phyloP scores from a whole-genome alignment of 1,140 invertebrate species.

The Drosophila serrata region DNA sequence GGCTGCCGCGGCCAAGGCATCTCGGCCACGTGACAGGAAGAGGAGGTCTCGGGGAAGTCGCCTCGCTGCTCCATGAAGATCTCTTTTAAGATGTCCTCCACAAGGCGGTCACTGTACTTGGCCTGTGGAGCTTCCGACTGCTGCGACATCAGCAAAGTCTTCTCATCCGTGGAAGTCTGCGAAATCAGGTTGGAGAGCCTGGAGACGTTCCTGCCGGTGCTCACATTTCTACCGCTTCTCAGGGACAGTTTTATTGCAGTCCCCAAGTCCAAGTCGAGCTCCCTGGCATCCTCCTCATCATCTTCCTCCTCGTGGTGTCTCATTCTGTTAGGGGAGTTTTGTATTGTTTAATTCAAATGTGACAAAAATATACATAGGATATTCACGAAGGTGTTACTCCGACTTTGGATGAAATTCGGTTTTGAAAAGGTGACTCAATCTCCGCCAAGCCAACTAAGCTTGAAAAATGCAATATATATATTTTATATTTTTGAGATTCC shows the following conservation, averaged over 20 bases:
- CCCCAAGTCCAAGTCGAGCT: too few relatives aligned
- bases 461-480: not conserved
- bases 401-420: too few relatives aligned
- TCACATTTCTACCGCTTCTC: too few relatives aligned
- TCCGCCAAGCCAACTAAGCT: conserved; percentile 2
- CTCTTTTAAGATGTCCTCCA: conserved; percentile 55
- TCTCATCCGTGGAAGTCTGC: not conserved
- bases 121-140: not conserved
- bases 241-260: not conserved
- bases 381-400: not conserved
- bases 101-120: conserved; percentile 42
- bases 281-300: not conserved
- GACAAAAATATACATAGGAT: conserved; percentile 11
- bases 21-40: conserved; percentile 17
- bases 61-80: conserved; percentile 59
- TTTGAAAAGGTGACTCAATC: too few relatives aligned
- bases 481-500: not conserved
- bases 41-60: conserved; percentile 45
- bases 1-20: not conserved
- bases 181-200: conserved; percentile 31
- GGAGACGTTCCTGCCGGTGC: not conserved
- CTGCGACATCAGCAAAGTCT: not conserved
- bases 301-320: not conserved
- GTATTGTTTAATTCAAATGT: conserved; percentile 14
- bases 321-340: not conserved